Conservation (phyloP, 2,888 invertebrate genomes). For the Macaria liturata region DNA sequence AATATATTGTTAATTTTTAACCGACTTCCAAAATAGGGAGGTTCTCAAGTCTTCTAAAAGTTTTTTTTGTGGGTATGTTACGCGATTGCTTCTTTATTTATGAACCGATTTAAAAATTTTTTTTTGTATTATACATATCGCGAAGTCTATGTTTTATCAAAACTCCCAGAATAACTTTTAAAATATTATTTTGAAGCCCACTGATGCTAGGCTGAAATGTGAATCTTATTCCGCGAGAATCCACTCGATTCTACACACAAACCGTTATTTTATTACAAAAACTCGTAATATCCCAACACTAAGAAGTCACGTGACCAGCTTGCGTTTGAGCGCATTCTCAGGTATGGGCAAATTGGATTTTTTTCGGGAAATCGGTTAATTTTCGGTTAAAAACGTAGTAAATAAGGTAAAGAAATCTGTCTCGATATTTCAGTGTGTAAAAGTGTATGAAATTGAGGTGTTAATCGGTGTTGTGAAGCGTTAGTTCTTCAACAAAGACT, state of each 20-base stretch:
- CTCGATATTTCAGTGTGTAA: slow-evolving; percentile 54
- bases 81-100: no score
- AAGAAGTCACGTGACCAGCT: slow-evolving; percentile 86
- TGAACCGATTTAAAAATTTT: no score
- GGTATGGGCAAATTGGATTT: slow-evolving; percentile 83
- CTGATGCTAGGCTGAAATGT: no score
- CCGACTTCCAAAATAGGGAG: no score
- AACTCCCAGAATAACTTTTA: no score
- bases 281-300: slow-evolving; percentile 59
- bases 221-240: not conserved
- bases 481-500: slow-evolving; percentile 78
- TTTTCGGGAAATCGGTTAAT: slow-evolving; percentile 69
- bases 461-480: slow-evolving; percentile 66
- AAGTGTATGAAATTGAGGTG: slow-evolving; percentile 62
- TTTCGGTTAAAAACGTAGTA: slow-evolving; percentile 61
- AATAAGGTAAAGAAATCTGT: slow-evolving; percentile 67
- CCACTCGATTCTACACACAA: slow-evolving; percentile 23
- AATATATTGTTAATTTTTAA: no score
- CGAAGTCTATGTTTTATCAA: no score
- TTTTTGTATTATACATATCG: no score
- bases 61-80: no score
- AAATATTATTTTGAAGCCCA: no score
- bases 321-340: slow-evolving; percentile 89
- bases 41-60: no score
- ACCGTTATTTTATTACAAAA: slow-evolving; percentile 29